Evolutionary conservation across 2,113 vertebrate species (phyloP).

Genomic region (Acanthisitta chloris): DNA sequence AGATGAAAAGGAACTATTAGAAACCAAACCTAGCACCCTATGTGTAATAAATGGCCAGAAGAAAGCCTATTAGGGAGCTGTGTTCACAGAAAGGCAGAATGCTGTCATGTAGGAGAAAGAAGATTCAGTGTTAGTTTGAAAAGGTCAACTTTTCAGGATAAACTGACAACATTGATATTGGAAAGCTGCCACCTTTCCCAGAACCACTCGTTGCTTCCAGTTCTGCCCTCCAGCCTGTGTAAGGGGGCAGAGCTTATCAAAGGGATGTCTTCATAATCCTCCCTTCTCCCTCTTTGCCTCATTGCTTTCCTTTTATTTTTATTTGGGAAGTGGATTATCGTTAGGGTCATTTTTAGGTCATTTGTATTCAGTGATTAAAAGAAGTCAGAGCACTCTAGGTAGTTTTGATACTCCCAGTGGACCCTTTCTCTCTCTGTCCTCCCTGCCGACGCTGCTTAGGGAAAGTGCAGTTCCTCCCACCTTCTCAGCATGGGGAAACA

Average conservation of each 20-base stretch:
- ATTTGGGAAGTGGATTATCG: background rate
- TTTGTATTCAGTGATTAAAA: background rate
- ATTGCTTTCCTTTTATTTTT: background rate
- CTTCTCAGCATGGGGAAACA: conserved; percentile 19
- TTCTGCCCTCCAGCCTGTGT: background rate
- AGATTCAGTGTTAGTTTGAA: background rate
- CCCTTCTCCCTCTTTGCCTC: background rate
- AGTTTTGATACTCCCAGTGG: background rate
- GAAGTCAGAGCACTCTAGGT: background rate
- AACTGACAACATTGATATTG: background rate
- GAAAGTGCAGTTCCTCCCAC: background rate
- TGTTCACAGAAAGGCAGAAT: conserved; percentile 32
- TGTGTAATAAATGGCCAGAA: conserved; percentile 53
- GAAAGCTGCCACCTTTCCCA: conserved; percentile 12
- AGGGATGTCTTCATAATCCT: background rate
- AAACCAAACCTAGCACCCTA: conserved; percentile 64
- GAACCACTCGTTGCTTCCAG: background rate
- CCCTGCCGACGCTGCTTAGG: background rate
- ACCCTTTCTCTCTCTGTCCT: background rate
- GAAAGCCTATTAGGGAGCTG: conserved; percentile 61
- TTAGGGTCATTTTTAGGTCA: background rate
- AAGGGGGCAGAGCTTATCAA: background rate
- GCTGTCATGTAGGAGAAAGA: conserved; percentile 23
- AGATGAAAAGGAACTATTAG: conserved; percentile 72
- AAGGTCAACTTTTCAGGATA: conserved; percentile 50